These are phyloP conservation scores for Phoebastria nigripes DNA, from an alignment of 2,797 vertebrate genomes.

Conservation along the genomic window DNA sequence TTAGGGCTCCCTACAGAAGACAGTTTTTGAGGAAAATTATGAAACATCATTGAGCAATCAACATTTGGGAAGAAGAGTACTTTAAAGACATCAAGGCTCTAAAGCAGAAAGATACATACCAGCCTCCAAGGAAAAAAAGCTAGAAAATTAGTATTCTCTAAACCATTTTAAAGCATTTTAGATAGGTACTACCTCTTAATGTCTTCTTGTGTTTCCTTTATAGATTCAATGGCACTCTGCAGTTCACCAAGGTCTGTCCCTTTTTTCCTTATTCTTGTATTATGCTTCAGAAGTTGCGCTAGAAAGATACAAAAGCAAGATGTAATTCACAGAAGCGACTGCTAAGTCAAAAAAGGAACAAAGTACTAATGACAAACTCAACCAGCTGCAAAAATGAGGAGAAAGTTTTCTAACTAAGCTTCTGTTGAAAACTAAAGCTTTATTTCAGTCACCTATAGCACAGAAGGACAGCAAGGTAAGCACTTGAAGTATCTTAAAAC, in stretches of 20 bases:
- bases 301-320: conserved; percentile 44
- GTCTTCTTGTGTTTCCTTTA: conserved; percentile 93
- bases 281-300: conserved; percentile 91
- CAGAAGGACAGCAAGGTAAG: not conserved
- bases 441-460: not conserved
- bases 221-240: conserved; percentile 94
- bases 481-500: not conserved
- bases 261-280: conserved; percentile 88
- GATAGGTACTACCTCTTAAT: conserved; percentile 86
- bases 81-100: not conserved
- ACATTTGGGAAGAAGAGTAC: not conserved
- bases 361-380: not conserved
- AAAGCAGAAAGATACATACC: not conserved
- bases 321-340: not conserved
- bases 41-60: not conserved
- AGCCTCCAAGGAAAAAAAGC: not conserved
- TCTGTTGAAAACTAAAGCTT: not conserved
- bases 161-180: not conserved
- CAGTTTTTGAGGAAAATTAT: not conserved
- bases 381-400: not conserved
- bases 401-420: not conserved
- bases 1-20: not conserved
- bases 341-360: not conserved
- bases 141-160: not conserved
- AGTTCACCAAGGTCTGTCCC: conserved; percentile 90